Conservation (phyloP, 2,113 vertebrate species). For the Forbesichthys papilliferus region DNA sequence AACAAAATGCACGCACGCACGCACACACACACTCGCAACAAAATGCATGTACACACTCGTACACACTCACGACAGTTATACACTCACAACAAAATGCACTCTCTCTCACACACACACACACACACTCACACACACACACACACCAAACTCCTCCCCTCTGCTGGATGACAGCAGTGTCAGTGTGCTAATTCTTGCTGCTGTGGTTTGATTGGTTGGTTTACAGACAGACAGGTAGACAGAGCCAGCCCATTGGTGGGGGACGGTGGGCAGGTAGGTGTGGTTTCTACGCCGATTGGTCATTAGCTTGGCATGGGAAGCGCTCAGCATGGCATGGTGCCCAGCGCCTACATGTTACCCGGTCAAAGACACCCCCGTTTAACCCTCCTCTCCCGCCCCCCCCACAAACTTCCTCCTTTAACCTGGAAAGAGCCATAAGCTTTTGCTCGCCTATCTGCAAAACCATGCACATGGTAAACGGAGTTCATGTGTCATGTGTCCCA, state of each 20-base stretch:
- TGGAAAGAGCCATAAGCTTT: constrained; percentile 7
- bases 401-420: constrained; percentile 29
- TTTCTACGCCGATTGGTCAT: constrained; percentile 59
- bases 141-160: too few species aligned
- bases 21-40: too few species aligned
- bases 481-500: too few species aligned
- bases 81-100: too few species aligned
- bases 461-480: not conserved
- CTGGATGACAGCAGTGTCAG: not conserved
- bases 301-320: constrained; percentile 70
- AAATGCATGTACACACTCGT: too few species aligned
- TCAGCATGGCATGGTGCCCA: constrained; percentile 74
- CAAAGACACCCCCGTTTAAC: constrained; percentile 23
- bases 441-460: constrained; percentile 1
- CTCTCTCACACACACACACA: too few species aligned
- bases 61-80: too few species aligned
- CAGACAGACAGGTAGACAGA: constrained; percentile 80
- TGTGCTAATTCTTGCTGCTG: constrained; percentile 44
- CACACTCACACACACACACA: too few species aligned
- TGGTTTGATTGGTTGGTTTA: constrained; percentile 77
- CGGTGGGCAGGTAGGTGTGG: constrained; percentile 79
- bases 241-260: constrained; percentile 71
- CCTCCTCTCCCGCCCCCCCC: constrained; percentile 22
- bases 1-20: too few species aligned
- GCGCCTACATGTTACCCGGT: constrained; percentile 32